Conservation (phyloP, 2,797 vertebrate genomes). For the Peromyscus eremicus region DNA sequence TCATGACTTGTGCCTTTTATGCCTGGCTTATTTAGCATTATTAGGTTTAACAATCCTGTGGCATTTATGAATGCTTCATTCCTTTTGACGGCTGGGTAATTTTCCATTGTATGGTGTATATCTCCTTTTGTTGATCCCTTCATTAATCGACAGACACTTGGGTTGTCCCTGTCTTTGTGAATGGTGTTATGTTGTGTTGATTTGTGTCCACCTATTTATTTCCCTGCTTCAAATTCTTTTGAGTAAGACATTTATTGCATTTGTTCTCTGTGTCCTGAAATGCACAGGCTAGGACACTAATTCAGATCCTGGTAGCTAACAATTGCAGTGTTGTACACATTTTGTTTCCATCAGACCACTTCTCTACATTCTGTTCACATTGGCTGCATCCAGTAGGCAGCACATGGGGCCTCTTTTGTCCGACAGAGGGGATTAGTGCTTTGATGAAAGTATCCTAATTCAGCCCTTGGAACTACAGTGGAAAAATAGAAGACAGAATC, state of each 20-base stretch:
- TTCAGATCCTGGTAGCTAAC: neutral
- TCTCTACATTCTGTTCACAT: constrained; percentile 7
- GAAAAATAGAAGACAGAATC: neutral
- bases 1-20: neutral
- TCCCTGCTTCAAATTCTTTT: neutral
- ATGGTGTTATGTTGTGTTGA: neutral
- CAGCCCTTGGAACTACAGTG: neutral
- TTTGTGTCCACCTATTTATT: neutral
- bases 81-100: neutral
- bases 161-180: neutral
- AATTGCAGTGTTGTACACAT: neutral
- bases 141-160: neutral
- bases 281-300: neutral
- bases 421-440: neutral
- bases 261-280: neutral
- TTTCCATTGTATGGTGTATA: neutral
- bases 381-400: neutral
- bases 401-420: neutral
- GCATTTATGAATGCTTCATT: neutral
- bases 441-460: constrained; percentile 16
- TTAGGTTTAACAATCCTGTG: neutral
- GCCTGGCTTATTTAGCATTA: neutral
- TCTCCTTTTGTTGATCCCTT: neutral
- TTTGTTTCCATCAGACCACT: neutral
- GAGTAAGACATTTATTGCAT: neutral